Base-by-base conservation (phyloP, 2,113 vertebrate genomes). In the Pseudolaguvia tuberculata region DNA sequence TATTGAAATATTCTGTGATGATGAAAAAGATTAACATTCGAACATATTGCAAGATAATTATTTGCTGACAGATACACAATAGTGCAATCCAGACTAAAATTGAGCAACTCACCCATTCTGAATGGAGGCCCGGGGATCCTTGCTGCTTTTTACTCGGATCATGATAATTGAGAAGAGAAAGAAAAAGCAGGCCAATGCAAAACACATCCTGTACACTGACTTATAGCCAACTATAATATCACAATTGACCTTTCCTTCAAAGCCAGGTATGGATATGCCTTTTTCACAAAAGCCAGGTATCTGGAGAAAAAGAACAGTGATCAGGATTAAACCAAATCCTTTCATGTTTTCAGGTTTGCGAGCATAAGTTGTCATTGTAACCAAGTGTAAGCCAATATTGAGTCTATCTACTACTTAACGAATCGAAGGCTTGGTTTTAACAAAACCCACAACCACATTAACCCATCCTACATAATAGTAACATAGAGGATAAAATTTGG, bases 201-300 rank as follows among this genome's bases (percentile, higher is more conserved):
- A 98, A 85, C 94, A 94, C 92, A 96, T 90, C 78, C 94, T 94
- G 76, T 97, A 98, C 82, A 94, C 95, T 0, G 95, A 93, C n/a
- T 94, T 95, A 84, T 93, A 92, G 72, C 95, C 96, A 2, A 98
- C 91, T 50, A 98, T 87, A 71, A 94, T 72, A 66, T 91, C 73
- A 29, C 96, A 98, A 86, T 94, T 85, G 0, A 94, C 77, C 0
- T 79, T 80, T 75, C 84, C 87, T 45, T 89, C 81, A 0, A 89
- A 5, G 17, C 87, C 78, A 1, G 85, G 50, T 13, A 88, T 68
- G 0, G 35, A 53, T 0, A 73, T 31, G 0, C 89, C 66, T 3
- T 83, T 91, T 0, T 90, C 83, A 70, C 96, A 98, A 84, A 95
- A 93, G 20, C 94, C 94, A 0, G 87, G 95, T 86, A 84, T 90